phyloP scores from a whole-genome alignment of 2,113 vertebrate genomes.

The Takifugu bimaculatus region DNA sequence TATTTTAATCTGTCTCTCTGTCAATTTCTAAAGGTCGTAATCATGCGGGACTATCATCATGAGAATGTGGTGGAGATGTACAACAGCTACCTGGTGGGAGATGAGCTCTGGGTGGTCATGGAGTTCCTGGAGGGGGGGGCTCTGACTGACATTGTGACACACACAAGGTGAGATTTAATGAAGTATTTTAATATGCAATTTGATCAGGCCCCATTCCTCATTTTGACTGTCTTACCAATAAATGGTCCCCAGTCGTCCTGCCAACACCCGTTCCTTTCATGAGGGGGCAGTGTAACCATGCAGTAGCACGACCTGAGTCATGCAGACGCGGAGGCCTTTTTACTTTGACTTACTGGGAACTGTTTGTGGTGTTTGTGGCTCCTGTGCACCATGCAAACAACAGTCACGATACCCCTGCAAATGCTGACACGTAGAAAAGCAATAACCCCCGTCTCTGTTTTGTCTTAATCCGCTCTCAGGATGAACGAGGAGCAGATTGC shows the following conservation, averaged over 20 bases:
- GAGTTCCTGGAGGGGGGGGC: constrained; percentile 96
- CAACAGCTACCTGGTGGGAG: constrained; percentile 96
- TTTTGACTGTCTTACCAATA: neutral
- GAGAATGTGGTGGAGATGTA: constrained; percentile 98
- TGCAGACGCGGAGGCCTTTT: too few species aligned
- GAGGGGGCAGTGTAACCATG: constrained; percentile 47
- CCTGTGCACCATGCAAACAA: neutral
- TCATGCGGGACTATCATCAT: constrained; percentile 96
- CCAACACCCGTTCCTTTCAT: constrained; percentile 21
- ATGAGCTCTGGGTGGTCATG: constrained; percentile 98
- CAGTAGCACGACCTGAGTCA: too few species aligned
- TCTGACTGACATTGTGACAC: constrained; percentile 93
- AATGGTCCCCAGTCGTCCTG: neutral
- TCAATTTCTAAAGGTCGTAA: constrained; percentile 82
- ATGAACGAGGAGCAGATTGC: constrained; percentile 98
- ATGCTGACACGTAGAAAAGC: neutral
- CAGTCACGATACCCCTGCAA: too few species aligned
- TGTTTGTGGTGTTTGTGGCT: neutral
- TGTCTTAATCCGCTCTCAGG: constrained; percentile 56
- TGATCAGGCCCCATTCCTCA: too few species aligned
- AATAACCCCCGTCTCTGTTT: neutral
- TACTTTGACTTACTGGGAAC: neutral
- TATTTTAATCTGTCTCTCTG: neutral
- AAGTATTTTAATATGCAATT: too few species aligned
- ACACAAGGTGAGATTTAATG: constrained; percentile 79